Evolutionary conservation across 2,888 invertebrate species (phyloP).

Genomic region (Encarsia formosa): DNA sequence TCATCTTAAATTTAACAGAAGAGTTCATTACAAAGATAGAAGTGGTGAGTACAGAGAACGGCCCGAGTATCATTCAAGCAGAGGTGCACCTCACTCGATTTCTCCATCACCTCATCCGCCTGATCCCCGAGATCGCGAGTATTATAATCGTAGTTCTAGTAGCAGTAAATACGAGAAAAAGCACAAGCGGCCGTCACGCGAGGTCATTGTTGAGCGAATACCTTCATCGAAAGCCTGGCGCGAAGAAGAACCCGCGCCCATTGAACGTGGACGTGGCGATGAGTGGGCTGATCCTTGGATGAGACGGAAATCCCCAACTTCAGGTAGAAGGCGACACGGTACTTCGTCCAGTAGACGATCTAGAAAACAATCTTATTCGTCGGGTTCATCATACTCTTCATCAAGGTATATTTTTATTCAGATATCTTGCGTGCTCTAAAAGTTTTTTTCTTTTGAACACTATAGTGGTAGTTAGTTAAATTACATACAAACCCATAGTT

Average conservation of each 20-base stretch:
- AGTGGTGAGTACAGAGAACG: conserved; percentile 48
- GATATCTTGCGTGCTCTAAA: too few species aligned
- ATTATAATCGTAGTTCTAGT: conserved; percentile 31
- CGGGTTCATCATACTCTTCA: conserved; percentile 66
- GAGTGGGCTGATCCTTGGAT: conserved; percentile 98
- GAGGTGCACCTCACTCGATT: conserved; percentile 42
- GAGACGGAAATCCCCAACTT: conserved; percentile 63
- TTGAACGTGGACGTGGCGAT: conserved; percentile 61
- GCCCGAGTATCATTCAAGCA: conserved; percentile 43
- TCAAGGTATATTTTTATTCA: conserved; percentile 51
- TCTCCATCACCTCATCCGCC: conserved; percentile 47
- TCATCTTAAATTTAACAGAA: too few species aligned
- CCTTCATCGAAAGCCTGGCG: conserved; percentile 48
- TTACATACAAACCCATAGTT: too few species aligned
- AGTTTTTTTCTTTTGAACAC: too few species aligned
- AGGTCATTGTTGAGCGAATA: conserved; percentile 74
- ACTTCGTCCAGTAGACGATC: conserved; percentile 44
- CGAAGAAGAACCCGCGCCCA: conserved; percentile 44
- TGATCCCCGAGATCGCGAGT: conserved; percentile 40
- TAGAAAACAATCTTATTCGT: conserved; percentile 64
- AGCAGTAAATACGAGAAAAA: conserved; percentile 49
- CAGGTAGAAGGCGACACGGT: conserved; percentile 37
- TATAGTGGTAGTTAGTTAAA: too few species aligned
- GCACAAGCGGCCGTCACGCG: conserved; percentile 60
- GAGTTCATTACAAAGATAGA: conserved; percentile 49